phyloP scores from a whole-genome alignment of 2,888 invertebrate species.

The Troglohyphantes excavatus region DNA sequence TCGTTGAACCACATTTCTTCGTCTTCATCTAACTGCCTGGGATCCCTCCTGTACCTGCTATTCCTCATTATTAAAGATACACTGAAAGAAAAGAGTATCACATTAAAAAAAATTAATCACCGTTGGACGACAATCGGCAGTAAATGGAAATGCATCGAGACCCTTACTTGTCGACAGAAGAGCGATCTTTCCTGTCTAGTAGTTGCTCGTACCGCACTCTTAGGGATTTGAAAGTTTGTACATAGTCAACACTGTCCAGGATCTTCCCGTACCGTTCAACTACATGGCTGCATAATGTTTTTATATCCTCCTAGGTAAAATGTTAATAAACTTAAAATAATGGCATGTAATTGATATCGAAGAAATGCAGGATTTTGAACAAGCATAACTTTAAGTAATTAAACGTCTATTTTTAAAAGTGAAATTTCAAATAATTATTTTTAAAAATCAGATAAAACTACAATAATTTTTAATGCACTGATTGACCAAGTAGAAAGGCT shows the following conservation, averaged over 20 bases:
- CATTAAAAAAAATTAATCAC: no score
- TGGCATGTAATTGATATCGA: neutral
- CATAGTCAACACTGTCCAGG: constrained; percentile 97
- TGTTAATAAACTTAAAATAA: constrained; percentile 80
- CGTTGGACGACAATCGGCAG: no score
- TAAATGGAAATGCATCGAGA: neutral
- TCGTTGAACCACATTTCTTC: constrained; percentile 99
- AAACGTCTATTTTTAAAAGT: no score
- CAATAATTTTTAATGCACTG: no score
- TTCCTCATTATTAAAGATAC: constrained; percentile 79
- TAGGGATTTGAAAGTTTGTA: constrained; percentile 97
- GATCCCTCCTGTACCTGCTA: constrained; percentile 92
- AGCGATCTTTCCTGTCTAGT: constrained; percentile 94
- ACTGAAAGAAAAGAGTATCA: constrained; percentile 49
- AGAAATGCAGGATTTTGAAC: no score
- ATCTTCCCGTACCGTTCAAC: constrained; percentile 98
- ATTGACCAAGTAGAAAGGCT: no score
- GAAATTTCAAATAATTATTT: no score
- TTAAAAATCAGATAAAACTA: no score
- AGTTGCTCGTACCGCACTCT: constrained; percentile 95
- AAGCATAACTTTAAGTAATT: no score
- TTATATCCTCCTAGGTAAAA: constrained; percentile 83
- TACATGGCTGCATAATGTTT: constrained; percentile 88
- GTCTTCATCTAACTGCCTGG: constrained; percentile 96
- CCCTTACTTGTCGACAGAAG: constrained; percentile 87